Percentiles rank a stretch among this genome's conserved stretches.
These are phyloP conservation scores for Cynodonichthys magdalenae DNA, from an alignment of 2,797 vertebrate genomes.

Conservation along the genomic window DNA sequence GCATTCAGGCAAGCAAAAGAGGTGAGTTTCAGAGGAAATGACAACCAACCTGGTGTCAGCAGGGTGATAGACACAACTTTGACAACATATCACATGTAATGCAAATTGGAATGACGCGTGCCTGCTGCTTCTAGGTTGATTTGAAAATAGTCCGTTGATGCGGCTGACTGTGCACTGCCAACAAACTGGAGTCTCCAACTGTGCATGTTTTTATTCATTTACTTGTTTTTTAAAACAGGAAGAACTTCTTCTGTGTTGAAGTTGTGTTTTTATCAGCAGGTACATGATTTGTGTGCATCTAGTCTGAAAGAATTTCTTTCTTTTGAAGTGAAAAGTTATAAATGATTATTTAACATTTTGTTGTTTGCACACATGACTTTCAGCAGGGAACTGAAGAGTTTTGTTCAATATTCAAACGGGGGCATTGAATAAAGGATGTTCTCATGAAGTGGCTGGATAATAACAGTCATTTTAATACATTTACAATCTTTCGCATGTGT, in stretches of 20 bases:
- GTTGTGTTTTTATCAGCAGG: background rate
- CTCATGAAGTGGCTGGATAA: no score
- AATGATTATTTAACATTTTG: no score
- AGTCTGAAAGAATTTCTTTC: background rate
- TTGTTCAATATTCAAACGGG: background rate
- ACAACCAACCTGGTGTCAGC: background rate
- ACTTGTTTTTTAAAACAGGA: background rate
- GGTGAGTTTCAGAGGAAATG: slow-evolving; percentile 2
- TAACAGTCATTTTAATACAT: background rate
- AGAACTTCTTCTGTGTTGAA: background rate
- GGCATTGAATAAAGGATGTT: no score
- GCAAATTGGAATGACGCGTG: slow-evolving; percentile 3
- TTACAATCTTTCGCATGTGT: background rate
- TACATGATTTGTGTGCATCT: background rate
- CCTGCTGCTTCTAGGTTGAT: slow-evolving; percentile 15
- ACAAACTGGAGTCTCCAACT: slow-evolving; percentile 16
- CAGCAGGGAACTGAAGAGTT: background rate
- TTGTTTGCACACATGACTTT: background rate
- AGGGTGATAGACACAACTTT: slow-evolving; percentile 9
- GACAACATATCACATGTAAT: background rate
- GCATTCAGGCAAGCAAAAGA: background rate
- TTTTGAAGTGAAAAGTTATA: no score
- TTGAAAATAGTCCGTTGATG: slow-evolving; percentile 12
- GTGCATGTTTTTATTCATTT: background rate
- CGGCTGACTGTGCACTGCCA: background rate